Percentiles rank a stretch among this genome's conserved stretches.
phyloP scores from a whole-genome alignment of 2,797 vertebrate genomes.

The Lagorchestes hirsutus region DNA sequence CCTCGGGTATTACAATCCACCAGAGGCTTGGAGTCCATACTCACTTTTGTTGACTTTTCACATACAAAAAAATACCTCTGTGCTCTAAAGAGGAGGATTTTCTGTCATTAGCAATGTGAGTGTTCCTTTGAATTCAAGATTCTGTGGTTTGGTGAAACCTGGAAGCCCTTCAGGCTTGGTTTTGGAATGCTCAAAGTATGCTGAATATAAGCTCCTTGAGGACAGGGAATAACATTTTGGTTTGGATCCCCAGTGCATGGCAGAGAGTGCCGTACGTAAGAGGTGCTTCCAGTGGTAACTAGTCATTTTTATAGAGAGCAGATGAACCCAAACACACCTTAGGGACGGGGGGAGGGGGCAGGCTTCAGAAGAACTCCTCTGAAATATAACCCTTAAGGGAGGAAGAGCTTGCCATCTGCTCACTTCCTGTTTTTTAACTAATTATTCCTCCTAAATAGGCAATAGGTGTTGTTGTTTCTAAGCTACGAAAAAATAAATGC shows the following conservation, averaged over 20 bases:
- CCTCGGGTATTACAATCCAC: background rate
- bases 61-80: background rate
- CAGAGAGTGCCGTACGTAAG: background rate
- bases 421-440: background rate
- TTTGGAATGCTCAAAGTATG: background rate
- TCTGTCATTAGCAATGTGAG: background rate
- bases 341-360: background rate
- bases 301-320: background rate
- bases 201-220: background rate
- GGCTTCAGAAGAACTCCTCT: background rate
- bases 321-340: background rate
- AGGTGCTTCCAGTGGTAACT: background rate
- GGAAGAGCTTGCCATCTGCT: background rate
- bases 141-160: background rate
- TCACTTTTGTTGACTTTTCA: background rate
- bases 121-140: background rate
- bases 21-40: background rate
- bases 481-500: background rate
- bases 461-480: background rate
- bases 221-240: background rate
- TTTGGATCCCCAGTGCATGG: background rate
- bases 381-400: background rate
- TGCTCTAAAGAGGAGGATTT: background rate
- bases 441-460: background rate
- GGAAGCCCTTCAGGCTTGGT: background rate